These are phyloP conservation scores for Itoplectis maculator DNA, from an alignment of 2,888 invertebrate genomes.

Conservation along the genomic window DNA sequence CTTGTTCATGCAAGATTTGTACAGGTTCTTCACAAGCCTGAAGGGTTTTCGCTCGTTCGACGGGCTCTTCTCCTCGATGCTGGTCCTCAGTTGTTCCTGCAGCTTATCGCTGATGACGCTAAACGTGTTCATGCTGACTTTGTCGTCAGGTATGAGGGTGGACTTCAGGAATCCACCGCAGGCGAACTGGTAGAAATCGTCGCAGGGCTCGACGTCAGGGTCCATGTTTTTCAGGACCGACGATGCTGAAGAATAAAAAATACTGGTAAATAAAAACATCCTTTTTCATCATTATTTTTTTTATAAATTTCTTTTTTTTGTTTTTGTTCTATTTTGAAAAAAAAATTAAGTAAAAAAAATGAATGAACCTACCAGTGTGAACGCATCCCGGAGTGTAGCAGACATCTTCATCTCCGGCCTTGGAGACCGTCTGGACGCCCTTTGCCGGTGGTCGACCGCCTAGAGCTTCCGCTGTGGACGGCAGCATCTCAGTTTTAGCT, in stretches of 20 bases:
- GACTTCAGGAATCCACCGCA: constrained; percentile 91
- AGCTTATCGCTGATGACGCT: constrained; percentile 91
- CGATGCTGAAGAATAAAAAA: constrained; percentile 87
- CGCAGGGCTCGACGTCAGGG: constrained; percentile 90
- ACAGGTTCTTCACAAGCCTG: constrained; percentile 92
- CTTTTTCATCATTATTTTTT: neutral
- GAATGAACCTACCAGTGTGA: constrained; percentile 87
- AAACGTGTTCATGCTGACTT: constrained; percentile 91
- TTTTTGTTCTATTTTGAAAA: constrained; percentile 1
- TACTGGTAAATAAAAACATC: neutral
- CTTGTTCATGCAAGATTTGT: constrained; percentile 95
- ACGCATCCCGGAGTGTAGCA: constrained; percentile 93
- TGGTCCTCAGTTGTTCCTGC: constrained; percentile 89
- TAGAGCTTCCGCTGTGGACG: constrained; percentile 81
- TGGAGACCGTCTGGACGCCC: constrained; percentile 73
- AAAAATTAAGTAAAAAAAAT: no score
- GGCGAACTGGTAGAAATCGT: constrained; percentile 93
- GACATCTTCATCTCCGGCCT: constrained; percentile 84
- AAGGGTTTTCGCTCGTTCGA: constrained; percentile 89
- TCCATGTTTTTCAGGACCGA: constrained; percentile 91
- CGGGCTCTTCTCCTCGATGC: constrained; percentile 88
- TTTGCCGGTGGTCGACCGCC: constrained; percentile 69
- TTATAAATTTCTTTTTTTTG: neutral
- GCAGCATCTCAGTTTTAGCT: constrained; percentile 80
- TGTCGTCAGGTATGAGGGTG: constrained; percentile 92